Conservation (phyloP, 1,140 invertebrate species). For the Octopus sinensis region DNA sequence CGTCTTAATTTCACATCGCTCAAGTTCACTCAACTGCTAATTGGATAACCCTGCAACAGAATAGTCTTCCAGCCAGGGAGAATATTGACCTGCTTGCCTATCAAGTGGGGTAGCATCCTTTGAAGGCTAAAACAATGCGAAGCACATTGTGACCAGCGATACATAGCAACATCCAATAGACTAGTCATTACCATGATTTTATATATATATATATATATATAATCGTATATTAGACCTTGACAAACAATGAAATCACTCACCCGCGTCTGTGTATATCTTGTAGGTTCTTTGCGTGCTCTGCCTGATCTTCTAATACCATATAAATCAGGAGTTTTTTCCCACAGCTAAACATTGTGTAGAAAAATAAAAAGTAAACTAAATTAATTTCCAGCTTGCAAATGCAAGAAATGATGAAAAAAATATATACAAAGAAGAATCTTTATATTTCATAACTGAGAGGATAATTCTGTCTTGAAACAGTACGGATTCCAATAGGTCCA, state of each 20-base stretch:
- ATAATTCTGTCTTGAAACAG: not conserved
- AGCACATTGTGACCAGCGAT: too few species aligned
- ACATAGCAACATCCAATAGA: too few species aligned
- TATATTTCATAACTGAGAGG: not conserved
- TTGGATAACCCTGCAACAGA: too few species aligned
- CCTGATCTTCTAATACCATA: constrained; percentile 50
- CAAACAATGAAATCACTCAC: constrained; percentile 13
- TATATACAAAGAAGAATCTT: not conserved
- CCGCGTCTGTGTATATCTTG: constrained; percentile 32
- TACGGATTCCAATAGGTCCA: not conserved
- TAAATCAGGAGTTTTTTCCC: constrained; percentile 47
- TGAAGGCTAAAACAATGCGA: too few species aligned
- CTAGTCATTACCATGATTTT: too few species aligned
- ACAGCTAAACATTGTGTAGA: constrained; percentile 28
- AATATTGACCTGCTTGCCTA: too few species aligned
- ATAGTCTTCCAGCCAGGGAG: too few species aligned
- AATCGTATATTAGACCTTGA: too few species aligned
- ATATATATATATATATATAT: too few species aligned
- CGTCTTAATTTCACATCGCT: too few species aligned
- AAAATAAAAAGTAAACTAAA: constrained; percentile 10
- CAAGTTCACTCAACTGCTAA: too few species aligned
- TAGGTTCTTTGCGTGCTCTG: constrained; percentile 43
- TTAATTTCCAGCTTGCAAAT: not conserved
- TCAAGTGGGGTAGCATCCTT: too few species aligned
- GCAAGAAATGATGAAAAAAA: not conserved